Evolutionary conservation across 2,797 vertebrate species (phyloP).

Genomic region (Xenentodon cancila): DNA sequence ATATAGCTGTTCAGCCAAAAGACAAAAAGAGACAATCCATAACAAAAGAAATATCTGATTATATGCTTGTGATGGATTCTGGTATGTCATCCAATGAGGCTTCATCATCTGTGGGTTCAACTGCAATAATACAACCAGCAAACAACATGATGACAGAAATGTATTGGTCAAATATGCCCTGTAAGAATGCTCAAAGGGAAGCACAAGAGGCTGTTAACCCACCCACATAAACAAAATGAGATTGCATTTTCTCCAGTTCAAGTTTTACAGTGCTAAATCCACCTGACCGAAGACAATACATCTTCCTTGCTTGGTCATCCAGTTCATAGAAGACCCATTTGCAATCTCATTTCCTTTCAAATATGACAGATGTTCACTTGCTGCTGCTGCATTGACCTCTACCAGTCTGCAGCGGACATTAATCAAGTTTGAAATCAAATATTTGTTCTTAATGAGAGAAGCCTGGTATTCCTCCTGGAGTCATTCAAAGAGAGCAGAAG

Average conservation of each 20-base stretch:
- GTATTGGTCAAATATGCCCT: no score
- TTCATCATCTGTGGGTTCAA: no score
- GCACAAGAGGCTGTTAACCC: slow-evolving; percentile 14
- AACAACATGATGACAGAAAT: no score
- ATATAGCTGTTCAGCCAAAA: slow-evolving; percentile 30
- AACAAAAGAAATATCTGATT: slow-evolving; percentile 2
- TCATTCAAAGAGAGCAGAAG: slow-evolving; percentile 42
- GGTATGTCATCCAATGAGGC: background rate
- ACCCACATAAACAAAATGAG: slow-evolving; percentile 14
- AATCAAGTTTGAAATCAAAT: slow-evolving; percentile 73
- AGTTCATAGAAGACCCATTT: slow-evolving; percentile 60
- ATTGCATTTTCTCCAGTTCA: slow-evolving; percentile 28
- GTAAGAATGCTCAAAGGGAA: background rate
- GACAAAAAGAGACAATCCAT: slow-evolving; percentile 12
- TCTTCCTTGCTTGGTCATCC: slow-evolving; percentile 34
- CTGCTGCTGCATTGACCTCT: slow-evolving; percentile 65
- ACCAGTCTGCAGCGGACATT: slow-evolving; percentile 62
- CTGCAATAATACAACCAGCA: no score
- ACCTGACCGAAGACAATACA: slow-evolving; percentile 27
- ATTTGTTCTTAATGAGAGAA: slow-evolving; percentile 70
- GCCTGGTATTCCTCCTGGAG: slow-evolving; percentile 58
- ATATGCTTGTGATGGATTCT: background rate
- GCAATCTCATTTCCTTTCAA: slow-evolving; percentile 64
- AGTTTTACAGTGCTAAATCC: slow-evolving; percentile 32
- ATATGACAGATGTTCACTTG: slow-evolving; percentile 68